Conservation (phyloP, 2,797 vertebrate species). For the Neoniphon sammara region DNA sequence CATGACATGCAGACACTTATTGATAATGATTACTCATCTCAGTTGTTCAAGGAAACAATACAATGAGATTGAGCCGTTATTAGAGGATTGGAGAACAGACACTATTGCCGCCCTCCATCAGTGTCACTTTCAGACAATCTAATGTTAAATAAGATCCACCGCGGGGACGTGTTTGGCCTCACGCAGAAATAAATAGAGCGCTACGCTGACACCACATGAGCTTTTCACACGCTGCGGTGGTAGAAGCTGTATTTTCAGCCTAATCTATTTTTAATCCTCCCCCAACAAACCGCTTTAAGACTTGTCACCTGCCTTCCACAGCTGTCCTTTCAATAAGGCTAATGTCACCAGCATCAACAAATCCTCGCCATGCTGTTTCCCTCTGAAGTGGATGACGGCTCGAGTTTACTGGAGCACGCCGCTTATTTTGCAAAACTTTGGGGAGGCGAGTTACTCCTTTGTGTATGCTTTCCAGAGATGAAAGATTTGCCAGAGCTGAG, state of each 20-base stretch:
- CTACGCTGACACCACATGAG: conserved; percentile 51
- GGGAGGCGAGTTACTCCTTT: conserved; percentile 24
- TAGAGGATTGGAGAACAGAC: conserved; percentile 41
- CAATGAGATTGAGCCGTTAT: conserved; percentile 8
- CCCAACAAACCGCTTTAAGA: conserved; percentile 68
- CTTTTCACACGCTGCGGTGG: conserved; percentile 56
- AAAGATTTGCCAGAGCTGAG: conserved; percentile 38
- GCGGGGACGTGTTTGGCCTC: conserved; percentile 42
- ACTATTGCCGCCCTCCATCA: conserved; percentile 36
- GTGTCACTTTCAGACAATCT: conserved; percentile 68
- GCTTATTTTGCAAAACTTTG: conserved; percentile 55
- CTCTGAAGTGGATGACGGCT: conserved; percentile 65
- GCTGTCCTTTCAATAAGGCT: conserved; percentile 80
- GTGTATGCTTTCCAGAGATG: conserved; percentile 49
- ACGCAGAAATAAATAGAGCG: conserved; percentile 52
- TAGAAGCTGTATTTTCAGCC: conserved; percentile 62
- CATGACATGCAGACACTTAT: conserved; percentile 36
- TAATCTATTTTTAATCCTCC: conserved; percentile 82
- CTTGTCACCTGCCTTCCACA: conserved; percentile 73
- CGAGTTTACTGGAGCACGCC: conserved; percentile 49
- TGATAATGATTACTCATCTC: conserved; percentile 60
- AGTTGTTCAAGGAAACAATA: conserved; percentile 38
- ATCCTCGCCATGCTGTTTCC: conserved; percentile 59
- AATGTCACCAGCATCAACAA: conserved; percentile 75
- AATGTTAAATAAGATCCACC: conserved; percentile 63